These are phyloP conservation scores for Fregata magnificens DNA, from an alignment of 2,113 vertebrate species.

Conservation along the genomic window DNA sequence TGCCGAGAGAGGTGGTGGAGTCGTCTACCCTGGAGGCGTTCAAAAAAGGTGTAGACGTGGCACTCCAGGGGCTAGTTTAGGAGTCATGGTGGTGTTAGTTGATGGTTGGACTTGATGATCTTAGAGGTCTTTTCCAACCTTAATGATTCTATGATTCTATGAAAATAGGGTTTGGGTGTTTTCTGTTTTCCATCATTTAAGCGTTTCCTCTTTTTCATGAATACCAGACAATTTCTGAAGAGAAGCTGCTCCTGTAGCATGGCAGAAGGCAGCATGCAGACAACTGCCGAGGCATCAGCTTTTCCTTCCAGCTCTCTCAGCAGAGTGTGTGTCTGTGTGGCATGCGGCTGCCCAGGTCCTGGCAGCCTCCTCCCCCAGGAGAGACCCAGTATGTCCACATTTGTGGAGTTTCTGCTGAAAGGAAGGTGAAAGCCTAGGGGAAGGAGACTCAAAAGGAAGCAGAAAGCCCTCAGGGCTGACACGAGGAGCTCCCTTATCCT, in stretches of 20 bases:
- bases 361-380: neutral
- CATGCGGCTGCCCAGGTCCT: neutral
- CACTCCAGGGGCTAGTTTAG: too few species aligned
- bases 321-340: neutral
- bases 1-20: too few species aligned
- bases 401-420: neutral
- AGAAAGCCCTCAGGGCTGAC: neutral
- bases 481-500: neutral
- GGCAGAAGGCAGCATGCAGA: neutral
- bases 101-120: too few species aligned
- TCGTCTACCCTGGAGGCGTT: too few species aligned
- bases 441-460: neutral
- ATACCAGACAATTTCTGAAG: neutral
- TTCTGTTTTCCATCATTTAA: neutral
- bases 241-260: neutral
- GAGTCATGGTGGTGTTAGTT: too few species aligned
- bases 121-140: too few species aligned
- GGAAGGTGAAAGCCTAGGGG: neutral
- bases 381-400: neutral
- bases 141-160: too few species aligned
- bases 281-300: rapidly evolving
- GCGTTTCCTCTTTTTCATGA: neutral
- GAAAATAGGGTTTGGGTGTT: neutral
- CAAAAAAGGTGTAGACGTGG: too few species aligned
- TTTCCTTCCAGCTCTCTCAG: neutral